A percentile compares a stretch with the other conserved stretches of the same genome.
Conservation (phyloP, 2,888 invertebrate species). For the Trichopoda pennipes region DNA sequence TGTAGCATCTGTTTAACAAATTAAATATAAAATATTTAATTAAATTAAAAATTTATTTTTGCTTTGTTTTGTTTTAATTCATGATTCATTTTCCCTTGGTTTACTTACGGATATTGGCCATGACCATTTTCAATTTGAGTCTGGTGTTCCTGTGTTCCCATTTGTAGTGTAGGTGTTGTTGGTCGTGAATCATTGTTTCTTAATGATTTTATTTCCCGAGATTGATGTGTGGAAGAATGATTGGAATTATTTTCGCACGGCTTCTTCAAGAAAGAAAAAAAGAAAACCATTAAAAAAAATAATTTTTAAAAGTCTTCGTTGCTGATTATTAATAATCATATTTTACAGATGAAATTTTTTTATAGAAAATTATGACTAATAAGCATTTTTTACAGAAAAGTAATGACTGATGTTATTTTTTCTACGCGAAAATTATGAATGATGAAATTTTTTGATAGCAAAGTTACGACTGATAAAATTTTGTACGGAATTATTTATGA, state of each 20-base stretch:
- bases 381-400: no score
- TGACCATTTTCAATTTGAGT: conserved; percentile 80
- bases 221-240: conserved; percentile 72
- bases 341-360: no score
- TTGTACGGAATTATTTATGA: no score
- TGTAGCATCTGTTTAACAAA: conserved; percentile 85
- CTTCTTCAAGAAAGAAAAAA: conserved; percentile 78
- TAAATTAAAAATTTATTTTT: neutral
- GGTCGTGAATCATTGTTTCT: conserved; percentile 81
- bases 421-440: no score
- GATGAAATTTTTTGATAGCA: no score
- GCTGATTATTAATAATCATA: no score
- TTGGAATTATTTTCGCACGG: conserved; percentile 83
- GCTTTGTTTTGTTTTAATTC: neutral
- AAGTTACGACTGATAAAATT: no score
- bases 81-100: conserved; percentile 42
- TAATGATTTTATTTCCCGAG: conserved; percentile 82
- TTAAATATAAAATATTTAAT: no score
- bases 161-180: conserved; percentile 78
- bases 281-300: neutral
- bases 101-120: conserved; percentile 81
- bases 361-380: no score
- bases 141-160: conserved; percentile 69
- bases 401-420: no score
- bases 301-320: neutral